Percentiles rank a stretch among this genome's conserved stretches.
These are phyloP conservation scores for Pelmatolapia mariae DNA, from an alignment of 2,113 vertebrate genomes.

Conservation along the genomic window DNA sequence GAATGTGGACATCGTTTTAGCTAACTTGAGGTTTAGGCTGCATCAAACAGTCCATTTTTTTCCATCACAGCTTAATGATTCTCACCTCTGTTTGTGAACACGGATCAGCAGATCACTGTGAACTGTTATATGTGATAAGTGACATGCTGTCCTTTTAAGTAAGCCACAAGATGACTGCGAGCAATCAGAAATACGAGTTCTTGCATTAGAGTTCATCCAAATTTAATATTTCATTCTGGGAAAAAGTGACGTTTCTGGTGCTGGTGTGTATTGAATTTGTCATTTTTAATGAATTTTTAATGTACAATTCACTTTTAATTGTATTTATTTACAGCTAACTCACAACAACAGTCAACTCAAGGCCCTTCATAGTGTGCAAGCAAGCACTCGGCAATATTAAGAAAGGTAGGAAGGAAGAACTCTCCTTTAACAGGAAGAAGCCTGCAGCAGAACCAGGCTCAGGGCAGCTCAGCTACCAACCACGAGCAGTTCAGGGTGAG, in stretches of 20 bases:
- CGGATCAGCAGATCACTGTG: not conserved
- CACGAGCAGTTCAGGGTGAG: not conserved
- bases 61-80: not conserved
- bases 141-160: not conserved
- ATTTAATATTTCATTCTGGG: not conserved
- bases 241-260: not conserved
- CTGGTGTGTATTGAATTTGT: not conserved
- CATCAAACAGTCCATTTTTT: not conserved
- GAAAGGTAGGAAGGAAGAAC: rapidly evolving
- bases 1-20: not conserved
- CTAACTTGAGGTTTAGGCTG: not conserved
- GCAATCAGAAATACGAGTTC: not conserved
- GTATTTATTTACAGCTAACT: not conserved
- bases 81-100: not conserved
- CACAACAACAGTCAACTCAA: not conserved
- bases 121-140: not conserved
- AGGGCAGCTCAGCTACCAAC: not conserved
- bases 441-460: not conserved
- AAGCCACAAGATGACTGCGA: not conserved
- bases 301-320: not conserved
- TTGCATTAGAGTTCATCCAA: not conserved
- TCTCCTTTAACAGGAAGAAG: not conserved
- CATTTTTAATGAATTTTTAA: not conserved
- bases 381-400: not conserved
- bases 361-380: not conserved